Conservation (phyloP, 2,113 vertebrate genomes). For the Malurus melanocephalus region DNA sequence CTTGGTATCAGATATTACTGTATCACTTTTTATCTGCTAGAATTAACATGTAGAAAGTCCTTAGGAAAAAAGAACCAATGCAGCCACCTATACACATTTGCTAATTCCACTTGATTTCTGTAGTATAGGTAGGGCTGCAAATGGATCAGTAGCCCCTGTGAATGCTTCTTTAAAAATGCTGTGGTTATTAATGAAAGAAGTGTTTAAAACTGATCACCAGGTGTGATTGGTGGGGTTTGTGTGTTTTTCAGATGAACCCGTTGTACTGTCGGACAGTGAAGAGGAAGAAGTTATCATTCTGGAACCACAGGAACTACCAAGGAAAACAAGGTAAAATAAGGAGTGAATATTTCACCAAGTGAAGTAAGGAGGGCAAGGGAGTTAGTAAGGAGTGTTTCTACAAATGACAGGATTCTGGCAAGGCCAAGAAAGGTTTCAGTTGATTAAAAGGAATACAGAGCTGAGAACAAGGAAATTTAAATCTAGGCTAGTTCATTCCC, state of each 20-base stretch:
- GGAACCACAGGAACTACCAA: slow-evolving; percentile 69
- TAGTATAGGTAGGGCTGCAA: background rate
- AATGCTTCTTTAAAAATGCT: background rate
- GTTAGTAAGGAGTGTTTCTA: background rate
- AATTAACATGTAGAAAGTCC: background rate
- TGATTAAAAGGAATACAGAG: background rate
- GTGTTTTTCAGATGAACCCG: slow-evolving; percentile 73
- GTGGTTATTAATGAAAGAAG: background rate
- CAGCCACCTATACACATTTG: background rate
- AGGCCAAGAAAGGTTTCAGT: background rate
- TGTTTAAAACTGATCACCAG: background rate
- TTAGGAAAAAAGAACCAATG: background rate
- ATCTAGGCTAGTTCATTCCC: background rate
- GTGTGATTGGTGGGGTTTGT: background rate
- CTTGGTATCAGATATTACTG: background rate
- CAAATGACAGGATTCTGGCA: background rate
- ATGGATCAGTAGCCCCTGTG: background rate
- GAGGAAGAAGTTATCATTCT: slow-evolving; percentile 93
- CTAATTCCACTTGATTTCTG: background rate
- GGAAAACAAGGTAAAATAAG: slow-evolving; percentile 72
- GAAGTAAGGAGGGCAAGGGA: background rate
- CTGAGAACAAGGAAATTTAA: background rate
- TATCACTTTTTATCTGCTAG: background rate
- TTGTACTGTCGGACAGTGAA: slow-evolving; percentile 90
- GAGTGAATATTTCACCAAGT: background rate